Base-by-base conservation (phyloP, 2,888 invertebrate genomes). In the Calameuta idolon region DNA sequence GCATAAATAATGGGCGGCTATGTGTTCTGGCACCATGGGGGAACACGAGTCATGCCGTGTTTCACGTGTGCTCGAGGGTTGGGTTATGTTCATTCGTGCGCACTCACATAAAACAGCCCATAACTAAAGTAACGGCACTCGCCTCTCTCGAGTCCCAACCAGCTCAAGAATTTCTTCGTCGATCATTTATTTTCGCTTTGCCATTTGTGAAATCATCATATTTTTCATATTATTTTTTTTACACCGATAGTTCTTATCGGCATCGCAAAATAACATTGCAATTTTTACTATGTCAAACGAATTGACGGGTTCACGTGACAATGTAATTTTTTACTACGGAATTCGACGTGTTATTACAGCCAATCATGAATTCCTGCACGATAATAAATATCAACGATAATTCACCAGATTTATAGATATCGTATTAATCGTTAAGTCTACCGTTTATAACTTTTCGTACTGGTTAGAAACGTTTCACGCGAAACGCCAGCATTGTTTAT, bases 111-210 rank as follows among this genome's bases (percentile, higher is more conserved):
- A 35, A 76, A 76, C 71, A 71, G 76, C 34, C 71, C 71, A 76
- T 76, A 76, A 76, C 76, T 35, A 71, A 35, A 69, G 76, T 76
- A 76, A 76, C 76, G 76, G 71, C 76, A 33, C 69, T 37, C 69
- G 37, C 37, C 35, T 31, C n/a, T 23, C 23, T 23, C 55, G 23
- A 55, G 55, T 55, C 55, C 23, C 55, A 55, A 23, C 23, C 55
- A 55, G 55, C 55, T 55, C 55, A 23, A 55, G 55, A 55, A 55
- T 55, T 33, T 71, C 71, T 15, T 34, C 31, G 31, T 34, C 33
- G 71, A 11, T 31, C 71, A 5, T 71, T 71, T 71, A 71, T 71
- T 71, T 71, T 71, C 31, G 71, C 71, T 31, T 34, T 12, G 71
- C 71, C 71, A 31, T 71, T 33, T 71, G 33, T 12, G n/a, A 3